Conservation (phyloP, 2,113 vertebrate genomes). For the Lota lota region DNA sequence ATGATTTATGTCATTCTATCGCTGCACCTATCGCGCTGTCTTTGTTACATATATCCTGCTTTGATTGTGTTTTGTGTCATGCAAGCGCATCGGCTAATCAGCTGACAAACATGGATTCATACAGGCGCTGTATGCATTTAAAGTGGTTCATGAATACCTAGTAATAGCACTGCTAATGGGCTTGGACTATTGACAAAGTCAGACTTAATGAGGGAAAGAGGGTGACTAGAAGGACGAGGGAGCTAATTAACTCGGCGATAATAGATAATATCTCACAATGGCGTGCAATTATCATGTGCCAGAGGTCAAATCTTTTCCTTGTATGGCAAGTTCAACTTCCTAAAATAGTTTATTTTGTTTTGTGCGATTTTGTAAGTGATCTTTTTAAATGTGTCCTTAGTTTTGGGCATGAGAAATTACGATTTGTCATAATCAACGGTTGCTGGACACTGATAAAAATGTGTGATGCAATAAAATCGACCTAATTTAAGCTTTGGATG, state of each 20-base stretch:
- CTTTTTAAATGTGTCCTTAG: no score
- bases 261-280: slow-evolving; percentile 28
- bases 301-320: slow-evolving; percentile 21
- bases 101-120: background rate
- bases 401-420: no score
- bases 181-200: slow-evolving; percentile 17
- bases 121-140: slow-evolving; percentile 9
- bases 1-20: background rate
- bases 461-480: no score
- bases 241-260: slow-evolving; percentile 40
- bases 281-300: slow-evolving; percentile 26
- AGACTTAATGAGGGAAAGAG: slow-evolving; percentile 3
- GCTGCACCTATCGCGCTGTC: background rate
- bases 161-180: slow-evolving; percentile 16
- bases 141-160: slow-evolving; percentile 26
- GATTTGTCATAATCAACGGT: no score
- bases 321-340: background rate
- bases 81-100: no score
- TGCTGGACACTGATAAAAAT: no score
- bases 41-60: background rate
- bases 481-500: no score
- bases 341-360: no score
- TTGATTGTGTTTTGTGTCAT: no score
- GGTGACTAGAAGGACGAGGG: slow-evolving; percentile 8
- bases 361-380: no score